These are phyloP conservation scores for Cichladusa arquata DNA, from an alignment of 2,113 vertebrate species.

Conservation along the genomic window DNA sequence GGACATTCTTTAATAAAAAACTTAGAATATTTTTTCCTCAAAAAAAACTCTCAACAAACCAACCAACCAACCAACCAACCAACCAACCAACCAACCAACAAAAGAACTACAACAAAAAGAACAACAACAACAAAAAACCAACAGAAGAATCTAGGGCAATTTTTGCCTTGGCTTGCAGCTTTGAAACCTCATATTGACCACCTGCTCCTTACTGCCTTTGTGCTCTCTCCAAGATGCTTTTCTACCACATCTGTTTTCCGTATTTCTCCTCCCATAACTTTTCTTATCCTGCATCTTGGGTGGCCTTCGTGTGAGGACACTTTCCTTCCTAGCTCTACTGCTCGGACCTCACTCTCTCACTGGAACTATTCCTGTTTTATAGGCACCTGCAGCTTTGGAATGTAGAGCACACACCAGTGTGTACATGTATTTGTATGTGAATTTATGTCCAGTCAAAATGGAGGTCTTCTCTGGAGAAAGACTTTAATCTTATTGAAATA, in stretches of 20 bases:
- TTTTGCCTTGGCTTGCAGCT: not conserved
- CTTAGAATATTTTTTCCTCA: not conserved
- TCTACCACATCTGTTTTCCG: not conserved
- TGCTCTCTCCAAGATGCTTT: not conserved
- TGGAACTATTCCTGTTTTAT: not conserved
- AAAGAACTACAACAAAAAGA: not conserved
- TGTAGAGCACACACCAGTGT: not conserved
- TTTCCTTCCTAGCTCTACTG: not conserved
- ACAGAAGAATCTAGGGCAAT: not conserved
- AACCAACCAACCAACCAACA: not conserved
- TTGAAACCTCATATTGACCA: not conserved
- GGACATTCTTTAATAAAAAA: not conserved
- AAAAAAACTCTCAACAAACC: fast-evolving
- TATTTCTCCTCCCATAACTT: not conserved
- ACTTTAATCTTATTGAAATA: not conserved
- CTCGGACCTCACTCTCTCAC: not conserved
- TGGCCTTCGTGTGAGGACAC: not conserved
- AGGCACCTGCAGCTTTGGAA: not conserved
- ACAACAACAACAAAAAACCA: not conserved
- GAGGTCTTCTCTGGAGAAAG: not conserved
- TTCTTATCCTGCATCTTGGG: not conserved
- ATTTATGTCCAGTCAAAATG: not conserved
- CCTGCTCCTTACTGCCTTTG: not conserved
- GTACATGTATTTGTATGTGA: not conserved
- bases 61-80: not conserved